Percentiles rank a stretch among this genome's conserved stretches.
Conservation (phyloP, 1,140 invertebrate genomes). For the Mya arenaria region DNA sequence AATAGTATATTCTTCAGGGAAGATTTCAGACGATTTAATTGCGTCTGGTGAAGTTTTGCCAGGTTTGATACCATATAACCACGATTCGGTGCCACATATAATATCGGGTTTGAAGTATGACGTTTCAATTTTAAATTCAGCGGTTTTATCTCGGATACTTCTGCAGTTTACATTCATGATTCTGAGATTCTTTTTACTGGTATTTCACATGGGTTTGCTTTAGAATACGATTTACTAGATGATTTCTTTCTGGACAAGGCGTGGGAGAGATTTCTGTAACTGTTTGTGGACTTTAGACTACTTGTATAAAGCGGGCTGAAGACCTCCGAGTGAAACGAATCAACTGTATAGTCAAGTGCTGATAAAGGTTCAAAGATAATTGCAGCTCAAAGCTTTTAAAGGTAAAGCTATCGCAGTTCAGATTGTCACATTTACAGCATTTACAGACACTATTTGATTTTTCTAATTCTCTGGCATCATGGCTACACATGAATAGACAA, state of each 20-base stretch:
- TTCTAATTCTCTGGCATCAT: neutral
- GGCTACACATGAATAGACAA: neutral
- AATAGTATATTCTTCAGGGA: constrained; percentile 36
- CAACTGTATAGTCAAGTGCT: neutral
- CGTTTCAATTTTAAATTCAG: constrained; percentile 4
- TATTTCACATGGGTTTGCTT: constrained; percentile 1
- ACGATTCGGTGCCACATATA: constrained; percentile 31
- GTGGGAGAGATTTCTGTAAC: neutral
- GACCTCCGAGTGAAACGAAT: constrained; percentile 7
- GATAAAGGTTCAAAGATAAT: neutral
- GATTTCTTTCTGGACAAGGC: neutral
- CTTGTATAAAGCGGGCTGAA: neutral
- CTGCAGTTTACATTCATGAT: constrained; percentile 25
- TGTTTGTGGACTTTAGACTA: neutral
- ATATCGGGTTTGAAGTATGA: constrained; percentile 19
- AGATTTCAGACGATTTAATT: constrained; percentile 41
- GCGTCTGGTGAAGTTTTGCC: constrained; percentile 1
- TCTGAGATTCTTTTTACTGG: constrained; percentile 15
- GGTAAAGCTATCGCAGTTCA: constrained; percentile 16
- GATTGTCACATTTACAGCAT: constrained; percentile 32
- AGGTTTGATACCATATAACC: constrained; percentile 12
- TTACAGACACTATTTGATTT: constrained; percentile 14
- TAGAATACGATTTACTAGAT: constrained; percentile 2
- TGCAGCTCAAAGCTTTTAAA: constrained; percentile 19
- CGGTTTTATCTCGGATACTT: constrained; percentile 12